These are phyloP conservation scores for Diploscapter pachys DNA, from an alignment of 1,140 invertebrate genomes.

Conservation along the genomic window DNA sequence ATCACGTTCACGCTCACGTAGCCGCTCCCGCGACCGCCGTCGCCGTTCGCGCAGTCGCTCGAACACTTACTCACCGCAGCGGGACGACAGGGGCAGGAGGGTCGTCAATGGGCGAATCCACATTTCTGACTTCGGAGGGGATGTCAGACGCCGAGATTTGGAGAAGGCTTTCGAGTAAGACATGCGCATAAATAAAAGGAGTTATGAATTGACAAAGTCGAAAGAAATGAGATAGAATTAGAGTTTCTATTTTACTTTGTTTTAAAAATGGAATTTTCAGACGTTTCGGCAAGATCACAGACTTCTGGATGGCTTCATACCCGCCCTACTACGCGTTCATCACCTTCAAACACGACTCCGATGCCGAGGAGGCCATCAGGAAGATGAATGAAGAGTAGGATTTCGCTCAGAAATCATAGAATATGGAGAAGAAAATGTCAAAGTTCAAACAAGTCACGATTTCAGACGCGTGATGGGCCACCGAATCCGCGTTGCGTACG, in stretches of 20 bases:
- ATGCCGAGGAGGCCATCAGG: slow-evolving; percentile 11
- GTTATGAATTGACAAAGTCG: no score
- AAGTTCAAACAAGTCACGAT: not conserved
- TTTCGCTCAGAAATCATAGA: not conserved
- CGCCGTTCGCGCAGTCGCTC: slow-evolving; percentile 4
- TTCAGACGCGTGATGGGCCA: slow-evolving; percentile 1
- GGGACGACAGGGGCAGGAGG: not conserved
- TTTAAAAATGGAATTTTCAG: not conserved
- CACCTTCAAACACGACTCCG: slow-evolving; percentile 9
- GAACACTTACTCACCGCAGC: slow-evolving; percentile 1
- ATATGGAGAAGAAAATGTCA: not conserved
- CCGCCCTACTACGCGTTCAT: slow-evolving; percentile 17
- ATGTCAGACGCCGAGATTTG: not conserved
- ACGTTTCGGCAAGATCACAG: slow-evolving; percentile 10
- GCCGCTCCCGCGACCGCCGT: not conserved
- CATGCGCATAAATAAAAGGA: not conserved
- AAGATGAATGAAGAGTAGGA: slow-evolving; percentile 18
- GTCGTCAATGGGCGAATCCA: slow-evolving; percentile 12
- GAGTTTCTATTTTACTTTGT: not conserved
- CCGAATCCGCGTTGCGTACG: slow-evolving; percentile 10
- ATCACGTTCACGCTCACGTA: no score
- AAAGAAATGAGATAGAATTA: no score
- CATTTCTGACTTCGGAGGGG: slow-evolving; percentile 7
- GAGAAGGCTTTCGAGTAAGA: slow-evolving; percentile 11
- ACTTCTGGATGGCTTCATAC: slow-evolving; percentile 16